Evolutionary conservation across 2,888 invertebrate genomes (phyloP), one percentile per base, ranked within the genome.

Genomic region (Mythimna vitellina): DNA sequence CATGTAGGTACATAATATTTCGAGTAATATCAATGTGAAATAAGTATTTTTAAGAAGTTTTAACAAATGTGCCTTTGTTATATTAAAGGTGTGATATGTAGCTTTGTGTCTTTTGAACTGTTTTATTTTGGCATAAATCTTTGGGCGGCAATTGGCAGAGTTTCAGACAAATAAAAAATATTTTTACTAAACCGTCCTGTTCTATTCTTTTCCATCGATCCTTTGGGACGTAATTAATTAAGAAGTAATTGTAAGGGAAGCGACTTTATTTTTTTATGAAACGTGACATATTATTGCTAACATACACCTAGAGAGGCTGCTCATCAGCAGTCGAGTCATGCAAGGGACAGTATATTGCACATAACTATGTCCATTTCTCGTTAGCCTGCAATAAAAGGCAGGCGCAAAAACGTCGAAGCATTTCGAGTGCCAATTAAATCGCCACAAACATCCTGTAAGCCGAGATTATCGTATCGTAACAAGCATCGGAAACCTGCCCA

Each of bases 361-460:
- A 88, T 89, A 88, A 86, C 88, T 88, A 89, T 88, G 89, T 89
- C 84, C 86, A 89, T 89, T 88, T 88, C 88, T 90, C 89, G 90
- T 90, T 90, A 91, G 90, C 86, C 89, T 88, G 89, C 91, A 94
- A 93, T 93, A 94, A 94, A 92, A 91, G 89, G 89, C 87, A 88
- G 89, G 87, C 89, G 89, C 91, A 92, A 92, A 92, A 93, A 91
- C 91, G 89, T 89, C 89, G 88, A 87, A 90, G 92, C 92, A 93
- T 93, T 93, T 91, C 92, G 92, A 92, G 92, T 94, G 95, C 96
- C 96, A 96, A 96, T 96, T 96, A 96, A 95, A 95, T 90, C 89
- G 89, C 89, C 90, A 90, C 93, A 92, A 95, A 96, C 96, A 96
- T 92, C 93, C 95, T 96, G 95, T 96, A 95, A 93, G 93, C 90